phyloP scores from a whole-genome alignment of 30 jellyfish, hydroid and myxozoan species.

The Cassiopea andromeda region DNA sequence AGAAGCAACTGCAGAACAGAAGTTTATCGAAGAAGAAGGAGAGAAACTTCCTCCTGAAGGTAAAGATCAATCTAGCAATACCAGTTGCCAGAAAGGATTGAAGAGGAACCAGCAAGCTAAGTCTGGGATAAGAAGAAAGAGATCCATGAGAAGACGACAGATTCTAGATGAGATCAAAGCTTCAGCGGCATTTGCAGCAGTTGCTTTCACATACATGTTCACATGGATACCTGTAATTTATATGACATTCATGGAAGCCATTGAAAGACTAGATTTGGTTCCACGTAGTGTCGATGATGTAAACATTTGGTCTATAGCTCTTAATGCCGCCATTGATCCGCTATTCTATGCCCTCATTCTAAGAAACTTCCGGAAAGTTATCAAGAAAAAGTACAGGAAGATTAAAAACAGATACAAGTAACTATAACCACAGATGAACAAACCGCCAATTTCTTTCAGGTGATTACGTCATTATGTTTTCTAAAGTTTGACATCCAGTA shows the following conservation, averaged over 20 bases:
- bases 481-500: too few species aligned
- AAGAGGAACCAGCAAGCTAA: not conserved
- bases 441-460: too few species aligned
- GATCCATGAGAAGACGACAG: slow-evolving; percentile 36
- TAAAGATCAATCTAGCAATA: not conserved
- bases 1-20: too few species aligned
- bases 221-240: slow-evolving; percentile 89
- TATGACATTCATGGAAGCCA: slow-evolving; percentile 80
- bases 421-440: not conserved
- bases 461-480: too few species aligned
- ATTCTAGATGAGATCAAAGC: slow-evolving; percentile 72
- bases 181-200: slow-evolving; percentile 85
- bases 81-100: not conserved
- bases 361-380: slow-evolving; percentile 68
- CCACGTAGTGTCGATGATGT: slow-evolving; percentile 46
- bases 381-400: slow-evolving; percentile 53
- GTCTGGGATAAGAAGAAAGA: slow-evolving; percentile 1
- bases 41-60: too few species aligned
- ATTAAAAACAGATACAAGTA: slow-evolving; percentile 10
- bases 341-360: slow-evolving; percentile 76
- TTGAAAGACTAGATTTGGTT: slow-evolving; percentile 39
- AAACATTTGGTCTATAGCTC: slow-evolving; percentile 77
- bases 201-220: slow-evolving; percentile 86
- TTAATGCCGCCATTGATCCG: slow-evolving; percentile 81
- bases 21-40: too few species aligned